Base-by-base conservation (phyloP, 1,140 invertebrate species). In the Apis florea region DNA sequence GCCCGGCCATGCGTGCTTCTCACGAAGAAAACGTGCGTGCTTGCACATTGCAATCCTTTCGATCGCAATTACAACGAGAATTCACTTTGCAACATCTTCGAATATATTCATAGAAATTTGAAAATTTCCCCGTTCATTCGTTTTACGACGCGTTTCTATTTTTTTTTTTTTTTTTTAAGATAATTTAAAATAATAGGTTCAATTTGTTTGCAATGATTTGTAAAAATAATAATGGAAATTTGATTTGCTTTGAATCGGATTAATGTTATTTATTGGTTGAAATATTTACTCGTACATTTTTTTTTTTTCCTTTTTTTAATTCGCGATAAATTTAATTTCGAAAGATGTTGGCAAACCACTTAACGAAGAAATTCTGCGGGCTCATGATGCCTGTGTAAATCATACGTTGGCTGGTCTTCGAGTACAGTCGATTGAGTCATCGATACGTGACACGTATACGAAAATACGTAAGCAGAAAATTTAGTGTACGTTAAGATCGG, bases 361-460 rank as follows among this genome's bases (percentile, higher is more conserved):
- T 49, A 47, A 19, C 13, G 63, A 17, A 68, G 26, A 31, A 26
- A 72, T 61, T 61, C 24, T 24, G 31, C n/a, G 24, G 19, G 66
- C 26, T 49, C 61, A n/a, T 0, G n/a, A 8, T 58, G 26, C 59
- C 58, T 73, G 13, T 59, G 66, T 51, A 82, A 68, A 75, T 67
- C 56, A 76, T 66, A 84, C 66, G 54, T 66, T 51, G 31, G 53
- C 10, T 26, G 59, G 64, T 26, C 47, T 85, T 66, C 58, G 24
- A 80, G 72, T 85, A 83, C 51, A 72, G 61, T 13, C 69, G 73
- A 87, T 87, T 87, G 85, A 87, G 82, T 87, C 85, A 87, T 87
- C 82, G 61, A 87, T 87, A 87, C 85, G 85, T 86, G 85, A 87
- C 85, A 79, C 70, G 79, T 66, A 78, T 85, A 79, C 79, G 63